phyloP scores from a whole-genome alignment of 2,888 invertebrate genomes.

The Furcula furcula region DNA sequence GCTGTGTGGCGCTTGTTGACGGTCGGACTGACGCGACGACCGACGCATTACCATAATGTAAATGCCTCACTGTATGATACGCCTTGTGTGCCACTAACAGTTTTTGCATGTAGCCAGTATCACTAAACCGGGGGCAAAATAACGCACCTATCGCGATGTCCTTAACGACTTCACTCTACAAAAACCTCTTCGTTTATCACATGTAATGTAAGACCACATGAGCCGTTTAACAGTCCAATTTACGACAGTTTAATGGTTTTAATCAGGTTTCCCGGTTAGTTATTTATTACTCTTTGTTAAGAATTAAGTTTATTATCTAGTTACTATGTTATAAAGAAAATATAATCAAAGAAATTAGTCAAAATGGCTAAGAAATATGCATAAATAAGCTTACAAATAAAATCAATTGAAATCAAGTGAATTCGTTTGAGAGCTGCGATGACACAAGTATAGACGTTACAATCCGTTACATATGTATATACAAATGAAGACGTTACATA shows the following conservation, averaged over 20 bases:
- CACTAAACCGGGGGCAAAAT: slow-evolving; percentile 33
- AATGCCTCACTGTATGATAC: slow-evolving; percentile 54
- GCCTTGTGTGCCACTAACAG: slow-evolving; percentile 52
- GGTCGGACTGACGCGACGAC: slow-evolving; percentile 37
- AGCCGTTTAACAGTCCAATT: slow-evolving; percentile 14
- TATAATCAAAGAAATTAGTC: too few relatives aligned
- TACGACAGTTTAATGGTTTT: slow-evolving; percentile 7
- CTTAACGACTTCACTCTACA: slow-evolving; percentile 29
- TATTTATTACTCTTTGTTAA: too few relatives aligned
- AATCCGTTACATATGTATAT: too few relatives aligned
- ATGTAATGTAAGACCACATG: slow-evolving; percentile 21
- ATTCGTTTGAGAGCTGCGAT: too few relatives aligned
- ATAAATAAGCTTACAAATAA: too few relatives aligned
- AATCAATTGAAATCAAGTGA: too few relatives aligned
- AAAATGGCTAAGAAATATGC: too few relatives aligned
- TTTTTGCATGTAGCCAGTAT: slow-evolving; percentile 57
- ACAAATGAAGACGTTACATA: too few relatives aligned
- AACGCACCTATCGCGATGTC: slow-evolving; percentile 28
- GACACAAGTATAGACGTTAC: too few relatives aligned
- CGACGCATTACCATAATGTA: slow-evolving; percentile 67
- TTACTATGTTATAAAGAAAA: too few relatives aligned
- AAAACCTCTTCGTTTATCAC: slow-evolving; percentile 24
- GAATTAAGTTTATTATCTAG: too few relatives aligned
- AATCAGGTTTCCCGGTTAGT: slow-evolving; percentile 1
- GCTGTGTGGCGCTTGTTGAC: slow-evolving; percentile 40